Evolutionary conservation across 2,888 invertebrate species (phyloP).

Genomic region (Calephelis perditalis): DNA sequence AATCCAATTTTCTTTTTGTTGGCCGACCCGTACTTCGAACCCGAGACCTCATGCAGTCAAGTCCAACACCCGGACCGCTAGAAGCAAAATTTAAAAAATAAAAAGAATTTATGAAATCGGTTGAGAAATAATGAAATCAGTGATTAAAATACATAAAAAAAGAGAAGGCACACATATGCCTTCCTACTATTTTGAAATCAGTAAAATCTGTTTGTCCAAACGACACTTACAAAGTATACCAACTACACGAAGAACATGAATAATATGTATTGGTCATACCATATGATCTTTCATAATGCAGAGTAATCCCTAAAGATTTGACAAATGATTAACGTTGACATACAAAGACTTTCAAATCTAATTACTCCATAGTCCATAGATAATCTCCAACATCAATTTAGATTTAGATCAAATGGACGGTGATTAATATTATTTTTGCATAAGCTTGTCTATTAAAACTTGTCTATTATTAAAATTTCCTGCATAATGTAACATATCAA

Average conservation of each 20-base stretch:
- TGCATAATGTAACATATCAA: not conserved
- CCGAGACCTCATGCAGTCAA: too few species aligned
- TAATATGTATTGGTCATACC: constrained; percentile 4
- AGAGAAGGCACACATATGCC: too few species aligned
- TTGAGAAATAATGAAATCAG: too few species aligned
- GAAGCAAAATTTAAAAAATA: too few species aligned
- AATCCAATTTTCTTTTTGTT: too few species aligned
- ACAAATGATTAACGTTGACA: constrained; percentile 6
- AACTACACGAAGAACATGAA: constrained; percentile 1
- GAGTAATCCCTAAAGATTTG: constrained; percentile 8
- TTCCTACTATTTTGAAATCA: too few species aligned
- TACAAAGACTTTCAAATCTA: constrained; percentile 4
- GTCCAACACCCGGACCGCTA: too few species aligned
- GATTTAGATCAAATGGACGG: constrained; percentile 6
- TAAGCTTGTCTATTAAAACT: constrained; percentile 7
- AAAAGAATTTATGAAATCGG: too few species aligned
- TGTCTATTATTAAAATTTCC: not conserved
- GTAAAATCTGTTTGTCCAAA: not conserved
- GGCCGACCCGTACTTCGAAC: too few species aligned
- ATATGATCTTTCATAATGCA: constrained; percentile 3
- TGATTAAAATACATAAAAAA: too few species aligned
- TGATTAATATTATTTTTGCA: constrained; percentile 11
- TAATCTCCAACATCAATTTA: constrained; percentile 7
- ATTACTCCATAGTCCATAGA: not conserved
- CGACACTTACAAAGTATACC: not conserved